Evolutionary conservation across 2,113 vertebrate species (phyloP).

Genomic region (Podocnemis expansa): DNA sequence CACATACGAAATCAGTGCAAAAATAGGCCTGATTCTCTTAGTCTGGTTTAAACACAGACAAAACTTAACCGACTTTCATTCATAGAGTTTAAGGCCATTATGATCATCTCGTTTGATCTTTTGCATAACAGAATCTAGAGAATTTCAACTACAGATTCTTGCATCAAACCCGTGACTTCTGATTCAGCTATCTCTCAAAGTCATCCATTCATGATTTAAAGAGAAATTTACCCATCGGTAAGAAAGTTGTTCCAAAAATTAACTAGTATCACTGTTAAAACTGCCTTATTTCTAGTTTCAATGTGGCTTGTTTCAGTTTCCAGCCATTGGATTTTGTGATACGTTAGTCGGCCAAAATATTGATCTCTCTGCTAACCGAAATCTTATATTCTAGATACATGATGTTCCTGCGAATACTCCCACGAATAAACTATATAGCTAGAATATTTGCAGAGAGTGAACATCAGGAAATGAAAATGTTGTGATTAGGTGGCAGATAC

Average conservation of each 20-base stretch:
- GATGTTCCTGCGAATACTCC: background rate
- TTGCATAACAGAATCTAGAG: background rate
- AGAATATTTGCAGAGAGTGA: background rate
- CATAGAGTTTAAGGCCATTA: background rate
- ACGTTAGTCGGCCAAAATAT: no score
- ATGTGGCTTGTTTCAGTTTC: no score
- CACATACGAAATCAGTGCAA: background rate
- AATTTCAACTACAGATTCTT: no score
- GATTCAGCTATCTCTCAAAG: no score
- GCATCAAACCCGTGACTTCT: no score
- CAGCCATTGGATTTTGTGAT: no score
- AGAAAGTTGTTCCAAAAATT: no score
- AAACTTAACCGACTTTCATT: background rate
- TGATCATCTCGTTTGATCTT: background rate
- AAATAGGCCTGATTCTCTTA: rapidly evolving
- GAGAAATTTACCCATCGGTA: no score
- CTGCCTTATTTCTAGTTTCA: no score
- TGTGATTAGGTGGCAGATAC: background rate
- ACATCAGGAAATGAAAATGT: background rate
- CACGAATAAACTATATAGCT: background rate
- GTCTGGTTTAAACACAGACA: background rate
- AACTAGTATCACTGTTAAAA: no score
- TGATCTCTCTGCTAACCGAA: no score
- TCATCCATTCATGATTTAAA: no score
- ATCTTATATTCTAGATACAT: background rate